Base-by-base conservation (phyloP, 92 coral and sea anemone genomes). In the Siderastrea radians region DNA sequence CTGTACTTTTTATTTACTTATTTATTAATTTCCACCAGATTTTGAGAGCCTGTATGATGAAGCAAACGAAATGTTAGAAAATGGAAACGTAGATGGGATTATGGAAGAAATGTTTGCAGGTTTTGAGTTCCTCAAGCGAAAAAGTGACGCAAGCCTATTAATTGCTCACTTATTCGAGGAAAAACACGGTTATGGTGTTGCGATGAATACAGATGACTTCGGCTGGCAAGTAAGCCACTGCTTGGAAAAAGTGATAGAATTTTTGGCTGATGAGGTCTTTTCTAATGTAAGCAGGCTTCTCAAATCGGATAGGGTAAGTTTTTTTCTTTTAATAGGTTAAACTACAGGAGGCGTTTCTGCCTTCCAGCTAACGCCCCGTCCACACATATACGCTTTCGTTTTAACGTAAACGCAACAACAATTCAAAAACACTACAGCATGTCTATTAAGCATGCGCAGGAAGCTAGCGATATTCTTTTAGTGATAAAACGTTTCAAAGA, bases 141-240 rank as follows among this genome's bases (percentile, higher is more conserved):
- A 74, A 49, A 12, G 15, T 9, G 48, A 53, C 8, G 10, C n/a
- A 38, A 48, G 43, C 3, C 16, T 74, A 51, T 17, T 48, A 3
- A 3, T 74, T 53, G 79, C 62, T 53, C 15, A 74, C 19, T 16
- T 74, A 55, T 11, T 53, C 8, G 79, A 74, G 49, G 47, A 55
- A 19, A 53, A 74, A 53, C 79, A 74, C 64, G 46, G 62, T 7
- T 74, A 74, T 55, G 79, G 79, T 15, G 79, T 59, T 4, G 79
- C 17, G 10, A 74, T 74, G 26, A 74, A 74, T 2, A 9, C 1
- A 13, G 64, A 74, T n/a, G 64, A 16, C 11, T 74, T 74, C 79
- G 12, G n/a, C 5, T 0, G 9, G 9, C 4, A 11, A 10, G 62
- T 74, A 16, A 1, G 11, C 62, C 14, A 74, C 10, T 74, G 79